A percentile compares a stretch with the other conserved stretches of the same genome.
phyloP scores from a whole-genome alignment of 2,888 invertebrate species.

The Hetaerina titia region DNA sequence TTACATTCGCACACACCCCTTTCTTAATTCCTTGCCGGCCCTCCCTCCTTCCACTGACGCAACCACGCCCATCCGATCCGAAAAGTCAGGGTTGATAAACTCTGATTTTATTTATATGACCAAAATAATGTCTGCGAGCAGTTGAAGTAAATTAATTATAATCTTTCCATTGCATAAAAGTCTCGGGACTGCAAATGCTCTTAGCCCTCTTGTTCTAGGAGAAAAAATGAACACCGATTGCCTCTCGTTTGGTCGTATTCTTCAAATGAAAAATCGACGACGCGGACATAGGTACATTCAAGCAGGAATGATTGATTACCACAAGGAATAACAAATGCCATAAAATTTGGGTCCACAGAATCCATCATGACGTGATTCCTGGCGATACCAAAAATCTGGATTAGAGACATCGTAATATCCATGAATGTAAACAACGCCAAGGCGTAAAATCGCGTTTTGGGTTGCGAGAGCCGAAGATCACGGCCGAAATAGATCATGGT shows the following conservation, averaged over 20 bases:
- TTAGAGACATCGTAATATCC: too few species aligned
- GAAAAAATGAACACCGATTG: too few species aligned
- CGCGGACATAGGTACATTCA: neutral
- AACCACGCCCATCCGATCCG: neutral
- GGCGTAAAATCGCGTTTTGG: too few species aligned
- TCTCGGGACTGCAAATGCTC: neutral
- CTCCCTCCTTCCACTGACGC: neutral
- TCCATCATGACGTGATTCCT: too few species aligned
- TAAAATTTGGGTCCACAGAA: too few species aligned
- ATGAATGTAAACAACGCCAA: too few species aligned
- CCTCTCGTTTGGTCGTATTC: neutral
- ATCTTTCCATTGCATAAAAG: neutral
- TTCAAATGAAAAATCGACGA: neutral
- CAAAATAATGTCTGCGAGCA: neutral
- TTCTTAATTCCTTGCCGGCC: neutral
- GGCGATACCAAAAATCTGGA: too few species aligned
- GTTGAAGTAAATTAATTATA: neutral
- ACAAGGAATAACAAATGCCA: too few species aligned
- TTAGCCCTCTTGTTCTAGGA: neutral
- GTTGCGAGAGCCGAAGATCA: too few species aligned
- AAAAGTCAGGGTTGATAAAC: constrained; percentile 10
- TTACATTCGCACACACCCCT: neutral
- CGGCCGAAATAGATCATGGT: too few species aligned
- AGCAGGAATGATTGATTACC: too few species aligned
- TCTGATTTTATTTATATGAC: neutral